phyloP scores from a whole-genome alignment of 2,888 invertebrate species.

The Scaeva pyrastri region DNA sequence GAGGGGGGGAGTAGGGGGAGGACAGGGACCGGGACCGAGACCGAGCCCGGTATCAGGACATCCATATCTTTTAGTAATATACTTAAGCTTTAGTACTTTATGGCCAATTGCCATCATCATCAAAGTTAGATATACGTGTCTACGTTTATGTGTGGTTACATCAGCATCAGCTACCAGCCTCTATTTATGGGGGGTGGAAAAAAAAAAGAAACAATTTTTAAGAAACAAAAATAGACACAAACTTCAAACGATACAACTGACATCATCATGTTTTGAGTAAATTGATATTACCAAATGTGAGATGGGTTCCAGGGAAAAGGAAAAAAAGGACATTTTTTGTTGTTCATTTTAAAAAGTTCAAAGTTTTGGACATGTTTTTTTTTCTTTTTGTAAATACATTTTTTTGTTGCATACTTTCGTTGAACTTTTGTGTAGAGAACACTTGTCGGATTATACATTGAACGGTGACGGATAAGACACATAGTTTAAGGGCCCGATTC shows the following conservation, averaged over 20 bases:
- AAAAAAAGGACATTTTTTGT: conserved; percentile 22
- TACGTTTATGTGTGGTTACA: neutral
- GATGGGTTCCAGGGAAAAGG: conserved; percentile 9
- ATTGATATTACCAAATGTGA: conserved; percentile 66
- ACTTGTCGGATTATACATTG: conserved; percentile 16
- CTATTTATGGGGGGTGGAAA: neutral
- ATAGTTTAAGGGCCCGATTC: no score
- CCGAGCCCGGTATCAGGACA: conserved; percentile 5
- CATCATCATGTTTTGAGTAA: conserved; percentile 44
- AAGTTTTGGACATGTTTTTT: conserved; percentile 25
- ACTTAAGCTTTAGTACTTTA: conserved; percentile 50
- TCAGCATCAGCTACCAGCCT: neutral
- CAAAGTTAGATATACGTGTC: conserved; percentile 2
- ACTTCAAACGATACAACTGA: conserved; percentile 31
- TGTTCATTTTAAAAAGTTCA: conserved; percentile 18
- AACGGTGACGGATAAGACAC: neutral
- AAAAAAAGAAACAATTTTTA: conserved; percentile 14
- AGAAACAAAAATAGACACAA: conserved; percentile 3
- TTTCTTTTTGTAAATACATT: no score
- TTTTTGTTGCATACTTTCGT: neutral
- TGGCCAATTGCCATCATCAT: conserved; percentile 68
- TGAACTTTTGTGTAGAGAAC: conserved; percentile 19
- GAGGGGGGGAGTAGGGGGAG: no score
- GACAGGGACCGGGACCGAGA: no score
- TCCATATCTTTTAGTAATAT: conserved; percentile 21